Percentiles rank a stretch among this genome's conserved stretches.
phyloP scores from a whole-genome alignment of 2,888 invertebrate species.

The Andrena bicolor region DNA sequence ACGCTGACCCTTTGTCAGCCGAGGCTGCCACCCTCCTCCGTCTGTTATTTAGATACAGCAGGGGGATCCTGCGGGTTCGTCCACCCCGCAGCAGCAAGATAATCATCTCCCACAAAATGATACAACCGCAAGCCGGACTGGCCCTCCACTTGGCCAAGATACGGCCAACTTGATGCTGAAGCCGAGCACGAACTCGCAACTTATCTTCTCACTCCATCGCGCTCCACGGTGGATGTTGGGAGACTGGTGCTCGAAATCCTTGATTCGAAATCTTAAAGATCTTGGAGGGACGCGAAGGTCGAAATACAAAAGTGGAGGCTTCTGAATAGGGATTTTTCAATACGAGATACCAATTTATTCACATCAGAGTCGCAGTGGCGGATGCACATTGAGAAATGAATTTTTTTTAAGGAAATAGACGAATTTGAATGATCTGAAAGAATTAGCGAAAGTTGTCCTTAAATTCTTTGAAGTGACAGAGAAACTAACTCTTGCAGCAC shows the following conservation, averaged over 20 bases:
- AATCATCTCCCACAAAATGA: constrained; percentile 68
- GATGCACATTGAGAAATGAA: no score
- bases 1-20: constrained; percentile 46
- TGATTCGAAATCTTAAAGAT: not conserved
- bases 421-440: no score
- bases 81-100: constrained; percentile 58
- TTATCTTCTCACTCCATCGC: constrained; percentile 5
- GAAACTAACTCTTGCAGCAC: no score
- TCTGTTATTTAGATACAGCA: constrained; percentile 64
- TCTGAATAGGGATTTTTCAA: no score
- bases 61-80: constrained; percentile 51
- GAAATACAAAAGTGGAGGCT: no score
- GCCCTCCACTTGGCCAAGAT: constrained; percentile 25
- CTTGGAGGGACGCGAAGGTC: not conserved
- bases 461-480: no score
- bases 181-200: not conserved
- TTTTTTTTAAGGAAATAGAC: no score
- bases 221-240: not conserved
- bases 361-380: no score
- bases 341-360: no score
- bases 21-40: constrained; percentile 60
- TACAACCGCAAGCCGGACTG: constrained; percentile 45
- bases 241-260: not conserved
- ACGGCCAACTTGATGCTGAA: not conserved
- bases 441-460: no score